Conservation (phyloP, 64 coral and sea anemone species). For the Pocillopora verrucosa region DNA sequence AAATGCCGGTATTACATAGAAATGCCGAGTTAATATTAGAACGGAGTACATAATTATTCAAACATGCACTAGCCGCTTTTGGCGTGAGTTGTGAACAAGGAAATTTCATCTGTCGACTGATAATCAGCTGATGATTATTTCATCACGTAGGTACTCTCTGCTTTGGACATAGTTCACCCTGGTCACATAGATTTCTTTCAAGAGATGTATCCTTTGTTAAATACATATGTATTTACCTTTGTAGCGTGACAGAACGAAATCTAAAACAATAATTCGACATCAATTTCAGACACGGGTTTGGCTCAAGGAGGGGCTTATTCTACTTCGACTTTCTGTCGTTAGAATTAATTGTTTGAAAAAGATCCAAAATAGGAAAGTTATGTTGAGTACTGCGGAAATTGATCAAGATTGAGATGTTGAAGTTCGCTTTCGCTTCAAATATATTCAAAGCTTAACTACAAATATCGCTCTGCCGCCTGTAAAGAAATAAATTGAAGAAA, state of each 20-base stretch:
- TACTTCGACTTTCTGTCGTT: constrained; percentile 20
- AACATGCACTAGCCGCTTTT: constrained; percentile 35
- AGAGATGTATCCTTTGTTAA: constrained; percentile 98
- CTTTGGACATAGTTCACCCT: constrained; percentile 96
- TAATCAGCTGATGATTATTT: constrained; percentile 47
- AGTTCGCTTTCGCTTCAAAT: constrained; percentile 19
- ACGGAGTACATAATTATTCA: constrained; percentile 70
- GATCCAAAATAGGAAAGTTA: not conserved
- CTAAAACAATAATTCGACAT: constrained; percentile 23
- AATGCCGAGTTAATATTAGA: constrained; percentile 37
- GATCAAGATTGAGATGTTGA: not conserved
- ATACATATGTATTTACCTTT: constrained; percentile 31
- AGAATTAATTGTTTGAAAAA: not conserved
- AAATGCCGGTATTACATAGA: constrained; percentile 13
- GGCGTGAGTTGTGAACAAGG: not conserved
- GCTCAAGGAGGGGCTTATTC: not conserved
- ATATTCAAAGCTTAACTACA: constrained; percentile 21
- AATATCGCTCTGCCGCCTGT: not conserved
- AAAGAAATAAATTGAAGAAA: constrained; percentile 42
- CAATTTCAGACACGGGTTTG: constrained; percentile 1
- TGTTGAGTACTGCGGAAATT: not conserved
- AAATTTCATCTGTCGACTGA: not conserved
- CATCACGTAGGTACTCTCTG: constrained; percentile 82
- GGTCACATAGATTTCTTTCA: constrained; percentile 96
- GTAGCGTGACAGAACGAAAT: constrained; percentile 82